Percentiles rank a stretch among this genome's conserved stretches.
phyloP scores from a whole-genome alignment of 1,140 invertebrate genomes.

The Diuraphis noxia region DNA sequence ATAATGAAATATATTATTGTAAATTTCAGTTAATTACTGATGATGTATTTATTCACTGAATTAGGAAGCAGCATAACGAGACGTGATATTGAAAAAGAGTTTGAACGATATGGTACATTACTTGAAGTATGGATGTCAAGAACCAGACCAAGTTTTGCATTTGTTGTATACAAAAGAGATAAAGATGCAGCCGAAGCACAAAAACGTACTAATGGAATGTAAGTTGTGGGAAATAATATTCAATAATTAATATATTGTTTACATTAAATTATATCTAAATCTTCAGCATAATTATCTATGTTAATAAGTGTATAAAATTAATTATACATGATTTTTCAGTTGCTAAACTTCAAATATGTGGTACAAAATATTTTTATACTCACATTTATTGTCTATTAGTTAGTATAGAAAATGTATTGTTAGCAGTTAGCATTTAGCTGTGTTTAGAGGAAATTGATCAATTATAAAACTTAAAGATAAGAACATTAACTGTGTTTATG shows the following conservation, averaged over 20 bases:
- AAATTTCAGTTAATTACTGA: conserved; percentile 32
- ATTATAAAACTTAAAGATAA: no score
- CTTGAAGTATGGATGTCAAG: conserved; percentile 55
- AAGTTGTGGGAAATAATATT: conserved; percentile 13
- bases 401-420: no score
- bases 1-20: background rate
- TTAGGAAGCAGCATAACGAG: conserved; percentile 51
- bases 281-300: background rate
- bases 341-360: background rate
- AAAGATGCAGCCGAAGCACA: conserved; percentile 55
- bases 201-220: conserved; percentile 54
- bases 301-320: background rate
- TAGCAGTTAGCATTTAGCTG: no score
- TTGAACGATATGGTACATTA: conserved; percentile 55
- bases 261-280: background rate
- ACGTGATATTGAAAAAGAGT: conserved; percentile 52
- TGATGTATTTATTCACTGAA: conserved; percentile 29
- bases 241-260: background rate
- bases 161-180: conserved; percentile 54
- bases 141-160: conserved; percentile 55
- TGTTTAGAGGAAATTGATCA: no score
- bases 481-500: no score
- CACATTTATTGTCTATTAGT: background rate
- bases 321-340: background rate
- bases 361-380: background rate